Percentiles rank a stretch among this genome's conserved stretches.
These are phyloP conservation scores for Eunapius fragilis DNA, from an alignment of 37 sponge, comb jelly and placozoan genomes.

Conservation along the genomic window DNA sequence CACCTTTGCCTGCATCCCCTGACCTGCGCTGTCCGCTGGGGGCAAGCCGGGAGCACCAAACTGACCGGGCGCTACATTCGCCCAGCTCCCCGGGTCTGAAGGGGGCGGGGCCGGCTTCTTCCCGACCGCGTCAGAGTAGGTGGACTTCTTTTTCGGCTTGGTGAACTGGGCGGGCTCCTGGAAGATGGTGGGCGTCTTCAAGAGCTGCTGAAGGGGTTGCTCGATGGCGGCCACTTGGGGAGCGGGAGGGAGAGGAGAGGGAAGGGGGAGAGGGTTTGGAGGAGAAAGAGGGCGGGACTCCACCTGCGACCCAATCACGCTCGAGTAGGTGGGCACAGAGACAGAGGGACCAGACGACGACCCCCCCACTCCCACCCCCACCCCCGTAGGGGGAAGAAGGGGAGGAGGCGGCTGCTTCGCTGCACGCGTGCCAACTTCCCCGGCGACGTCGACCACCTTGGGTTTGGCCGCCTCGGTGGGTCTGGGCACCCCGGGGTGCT, in stretches of 20 bases:
- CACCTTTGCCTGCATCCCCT: neutral
- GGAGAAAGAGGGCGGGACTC: conserved; percentile 1
- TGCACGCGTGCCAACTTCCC: neutral
- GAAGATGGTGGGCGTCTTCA: conserved; percentile 68
- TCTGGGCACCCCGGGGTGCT: neutral
- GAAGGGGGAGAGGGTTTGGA: neutral
- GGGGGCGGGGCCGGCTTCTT: conserved; percentile 19
- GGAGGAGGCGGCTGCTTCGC: neutral
- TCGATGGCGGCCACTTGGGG: conserved; percentile 30
- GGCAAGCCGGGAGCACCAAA: neutral
- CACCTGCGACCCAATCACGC: conserved; percentile 9
- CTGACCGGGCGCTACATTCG: neutral
- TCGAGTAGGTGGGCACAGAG: conserved; percentile 11
- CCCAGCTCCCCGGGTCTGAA: neutral
- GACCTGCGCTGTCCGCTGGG: neutral
- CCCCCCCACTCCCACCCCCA: too few species aligned
- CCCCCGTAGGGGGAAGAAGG: neutral
- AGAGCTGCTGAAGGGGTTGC: conserved; percentile 63
- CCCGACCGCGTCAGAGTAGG: conserved; percentile 72
- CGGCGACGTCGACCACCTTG: neutral
- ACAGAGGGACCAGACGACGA: too few species aligned
- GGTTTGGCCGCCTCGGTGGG: neutral
- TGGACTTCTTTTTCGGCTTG: conserved; percentile 61
- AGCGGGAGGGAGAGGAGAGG: neutral
- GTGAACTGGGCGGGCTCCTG: conserved; percentile 57